phyloP scores from a whole-genome alignment of 1,140 invertebrate species.

The Delia radicum region DNA sequence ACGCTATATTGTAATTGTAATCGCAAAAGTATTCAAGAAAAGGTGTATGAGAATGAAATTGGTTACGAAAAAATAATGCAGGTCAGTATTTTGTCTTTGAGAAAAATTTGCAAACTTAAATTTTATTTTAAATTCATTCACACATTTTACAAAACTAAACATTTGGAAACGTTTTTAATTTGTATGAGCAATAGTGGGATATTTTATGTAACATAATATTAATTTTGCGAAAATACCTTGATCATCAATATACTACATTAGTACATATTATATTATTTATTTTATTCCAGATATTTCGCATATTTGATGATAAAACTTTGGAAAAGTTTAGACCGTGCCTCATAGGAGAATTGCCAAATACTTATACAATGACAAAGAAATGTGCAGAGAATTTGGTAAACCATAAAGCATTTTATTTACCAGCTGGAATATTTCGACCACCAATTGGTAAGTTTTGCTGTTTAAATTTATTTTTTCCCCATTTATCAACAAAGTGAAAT shows the following conservation, averaged over 20 bases:
- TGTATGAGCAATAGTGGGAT: no score
- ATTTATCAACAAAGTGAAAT: no score
- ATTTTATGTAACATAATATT: no score
- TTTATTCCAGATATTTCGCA: conserved; percentile 53
- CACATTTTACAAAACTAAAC: no score
- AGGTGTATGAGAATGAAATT: conserved; percentile 60
- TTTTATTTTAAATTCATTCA: no score
- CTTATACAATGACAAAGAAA: conserved; percentile 66
- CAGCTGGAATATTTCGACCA: conserved; percentile 63
- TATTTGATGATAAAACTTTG: conserved; percentile 57
- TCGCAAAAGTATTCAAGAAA: conserved; percentile 59
- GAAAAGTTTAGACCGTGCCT: conserved; percentile 58
- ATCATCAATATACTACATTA: no score
- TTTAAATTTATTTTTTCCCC: background rate
- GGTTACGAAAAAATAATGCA: conserved; percentile 57
- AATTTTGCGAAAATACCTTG: no score
- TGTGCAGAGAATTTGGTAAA: conserved; percentile 63
- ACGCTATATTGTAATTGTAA: conserved; percentile 70
- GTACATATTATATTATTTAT: conserved; percentile 5
- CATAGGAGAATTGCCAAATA: conserved; percentile 63
- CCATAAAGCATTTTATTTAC: conserved; percentile 60
- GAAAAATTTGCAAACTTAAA: no score
- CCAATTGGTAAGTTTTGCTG: conserved; percentile 60
- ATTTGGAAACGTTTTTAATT: no score
- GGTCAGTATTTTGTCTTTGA: conserved; percentile 44